A percentile compares a stretch with the other conserved stretches of the same genome.
These are phyloP conservation scores for Anhinga rufa DNA, from an alignment of 2,113 vertebrate genomes.

Conservation along the genomic window DNA sequence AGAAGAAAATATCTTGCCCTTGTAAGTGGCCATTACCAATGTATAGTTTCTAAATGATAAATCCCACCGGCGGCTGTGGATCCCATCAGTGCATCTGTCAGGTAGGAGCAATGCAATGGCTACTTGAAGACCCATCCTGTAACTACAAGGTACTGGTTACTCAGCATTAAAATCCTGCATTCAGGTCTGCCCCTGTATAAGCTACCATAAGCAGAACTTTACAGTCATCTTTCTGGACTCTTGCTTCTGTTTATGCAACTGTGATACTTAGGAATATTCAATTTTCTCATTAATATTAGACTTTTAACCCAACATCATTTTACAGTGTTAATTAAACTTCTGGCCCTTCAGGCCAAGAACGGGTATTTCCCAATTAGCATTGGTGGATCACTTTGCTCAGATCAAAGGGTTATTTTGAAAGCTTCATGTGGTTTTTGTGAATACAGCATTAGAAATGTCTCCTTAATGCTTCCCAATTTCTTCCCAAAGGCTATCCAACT, in stretches of 20 bases:
- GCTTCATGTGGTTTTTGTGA: neutral
- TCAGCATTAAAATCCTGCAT: neutral
- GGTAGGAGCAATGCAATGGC: neutral
- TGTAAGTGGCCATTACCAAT: neutral
- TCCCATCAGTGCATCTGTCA: neutral
- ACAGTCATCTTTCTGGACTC: neutral
- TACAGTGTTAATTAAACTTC: slow-evolving; percentile 18
- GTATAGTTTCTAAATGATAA: neutral
- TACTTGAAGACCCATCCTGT: neutral
- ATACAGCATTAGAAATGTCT: neutral
- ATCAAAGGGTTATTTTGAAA: neutral
- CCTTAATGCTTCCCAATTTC: neutral
- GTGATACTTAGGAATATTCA: neutral
- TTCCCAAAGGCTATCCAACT: neutral
- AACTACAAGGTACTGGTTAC: neutral
- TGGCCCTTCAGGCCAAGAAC: neutral
- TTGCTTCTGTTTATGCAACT: neutral
- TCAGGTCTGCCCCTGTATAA: neutral
- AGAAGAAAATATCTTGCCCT: neutral
- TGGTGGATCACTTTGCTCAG: neutral
- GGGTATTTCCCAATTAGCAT: neutral
- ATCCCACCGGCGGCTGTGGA: neutral
- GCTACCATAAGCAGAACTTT: neutral
- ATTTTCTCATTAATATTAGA: neutral
- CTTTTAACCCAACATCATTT: neutral